Conservation (phyloP, 2,888 invertebrate species). For the Ormyrus nitidulus region DNA sequence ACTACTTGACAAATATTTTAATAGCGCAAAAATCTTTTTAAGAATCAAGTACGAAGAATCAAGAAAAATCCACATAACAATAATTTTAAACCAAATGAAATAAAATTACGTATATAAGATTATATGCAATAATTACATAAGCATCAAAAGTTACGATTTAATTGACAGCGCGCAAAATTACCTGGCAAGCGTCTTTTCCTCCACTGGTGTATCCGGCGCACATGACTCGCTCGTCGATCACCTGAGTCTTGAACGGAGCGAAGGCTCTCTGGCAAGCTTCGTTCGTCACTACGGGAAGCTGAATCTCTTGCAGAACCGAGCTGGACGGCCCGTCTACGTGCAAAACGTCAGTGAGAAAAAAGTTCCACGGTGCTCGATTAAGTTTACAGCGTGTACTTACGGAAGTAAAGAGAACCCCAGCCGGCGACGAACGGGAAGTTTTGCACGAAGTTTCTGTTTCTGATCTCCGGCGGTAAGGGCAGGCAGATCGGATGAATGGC, state of each 20-base stretch:
- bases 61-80: too few relatives aligned
- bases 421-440: slow-evolving; percentile 86
- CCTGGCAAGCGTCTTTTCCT: slow-evolving; percentile 86
- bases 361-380: neutral
- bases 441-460: slow-evolving; percentile 78
- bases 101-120: neutral
- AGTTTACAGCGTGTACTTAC: slow-evolving; percentile 76
- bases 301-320: slow-evolving; percentile 80
- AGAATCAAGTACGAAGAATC: too few relatives aligned
- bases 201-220: slow-evolving; percentile 83
- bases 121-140: neutral
- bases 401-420: slow-evolving; percentile 85
- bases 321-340: slow-evolving; percentile 83
- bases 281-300: slow-evolving; percentile 83
- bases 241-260: slow-evolving; percentile 75
- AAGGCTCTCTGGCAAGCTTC: slow-evolving; percentile 80
- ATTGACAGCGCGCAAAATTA: slow-evolving; percentile 59
- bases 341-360: neutral
- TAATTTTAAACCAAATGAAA: neutral
- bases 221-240: slow-evolving; percentile 81
- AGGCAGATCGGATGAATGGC: slow-evolving; percentile 86
- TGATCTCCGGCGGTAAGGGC: slow-evolving; percentile 79
- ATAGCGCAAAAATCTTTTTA: too few relatives aligned
- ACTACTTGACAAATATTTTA: neutral
- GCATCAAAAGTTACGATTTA: neutral